Evolutionary conservation across 2,113 vertebrate species (phyloP).

Genomic region (Sander vitreus): DNA sequence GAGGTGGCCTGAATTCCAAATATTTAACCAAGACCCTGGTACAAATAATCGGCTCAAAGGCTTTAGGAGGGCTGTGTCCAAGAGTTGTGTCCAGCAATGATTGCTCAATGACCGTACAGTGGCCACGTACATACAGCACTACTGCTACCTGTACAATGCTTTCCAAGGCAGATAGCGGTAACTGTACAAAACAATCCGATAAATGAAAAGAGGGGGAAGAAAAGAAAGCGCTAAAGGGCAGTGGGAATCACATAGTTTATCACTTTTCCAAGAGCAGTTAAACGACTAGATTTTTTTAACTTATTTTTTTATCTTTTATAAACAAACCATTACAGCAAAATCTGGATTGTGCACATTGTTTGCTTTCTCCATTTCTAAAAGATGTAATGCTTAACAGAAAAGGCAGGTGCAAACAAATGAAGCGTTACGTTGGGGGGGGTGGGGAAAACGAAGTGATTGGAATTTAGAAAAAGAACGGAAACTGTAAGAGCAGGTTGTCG

Average conservation of each 20-base stretch:
- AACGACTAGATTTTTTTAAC: constrained; percentile 29
- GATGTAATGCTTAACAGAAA: constrained; percentile 58
- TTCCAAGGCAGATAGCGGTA: constrained; percentile 80
- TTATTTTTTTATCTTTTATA: constrained; percentile 63
- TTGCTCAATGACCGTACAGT: constrained; percentile 40
- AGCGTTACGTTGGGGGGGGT: background rate
- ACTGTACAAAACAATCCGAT: constrained; percentile 47
- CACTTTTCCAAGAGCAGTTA: constrained; percentile 36
- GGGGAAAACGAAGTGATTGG: constrained; percentile 52
- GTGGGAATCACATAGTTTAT: constrained; percentile 13
- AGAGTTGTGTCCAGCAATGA: constrained; percentile 57
- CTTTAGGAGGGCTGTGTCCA: constrained; percentile 53
- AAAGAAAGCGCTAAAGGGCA: constrained; percentile 4
- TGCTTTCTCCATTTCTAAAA: constrained; percentile 70
- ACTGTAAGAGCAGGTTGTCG: background rate
- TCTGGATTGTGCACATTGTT: constrained; percentile 69
- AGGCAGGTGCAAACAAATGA: constrained; percentile 4
- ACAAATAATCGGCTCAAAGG: constrained; percentile 65
- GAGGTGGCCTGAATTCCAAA: constrained; percentile 45
- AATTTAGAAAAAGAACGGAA: constrained; percentile 16
- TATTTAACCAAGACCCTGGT: constrained; percentile 43
- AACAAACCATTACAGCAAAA: constrained; percentile 69
- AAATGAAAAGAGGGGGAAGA: constrained; percentile 7
- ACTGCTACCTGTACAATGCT: constrained; percentile 60
- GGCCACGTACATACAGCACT: constrained; percentile 41